Evolutionary conservation across 1,140 invertebrate genomes (phyloP).

Genomic region (Lordiphosa mommai): DNA sequence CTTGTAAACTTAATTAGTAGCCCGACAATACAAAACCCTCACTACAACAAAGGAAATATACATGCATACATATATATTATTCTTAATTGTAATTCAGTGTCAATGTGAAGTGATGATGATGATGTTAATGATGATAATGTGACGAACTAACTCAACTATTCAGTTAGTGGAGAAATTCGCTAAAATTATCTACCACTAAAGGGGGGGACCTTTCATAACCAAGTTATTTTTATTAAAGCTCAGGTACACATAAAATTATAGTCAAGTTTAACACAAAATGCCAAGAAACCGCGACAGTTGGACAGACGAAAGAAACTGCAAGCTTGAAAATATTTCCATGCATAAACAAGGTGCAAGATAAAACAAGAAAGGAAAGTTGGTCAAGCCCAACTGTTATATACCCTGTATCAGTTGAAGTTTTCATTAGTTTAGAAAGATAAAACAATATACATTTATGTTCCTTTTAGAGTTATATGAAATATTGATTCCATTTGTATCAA

Average conservation of each 20-base stretch:
- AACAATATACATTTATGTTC: no score
- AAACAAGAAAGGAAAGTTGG: conserved; percentile 10
- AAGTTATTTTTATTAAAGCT: conserved; percentile 53
- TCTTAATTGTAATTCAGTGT: conserved; percentile 56
- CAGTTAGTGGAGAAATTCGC: background rate
- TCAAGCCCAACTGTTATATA: no score
- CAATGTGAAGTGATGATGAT: conserved; percentile 27
- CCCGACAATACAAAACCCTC: conserved; percentile 8
- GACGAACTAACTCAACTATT: background rate
- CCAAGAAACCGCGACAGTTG: conserved; percentile 11
- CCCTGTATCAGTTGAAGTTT: no score
- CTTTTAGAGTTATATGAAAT: no score
- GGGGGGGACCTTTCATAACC: conserved; percentile 17
- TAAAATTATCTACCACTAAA: conserved; percentile 10
- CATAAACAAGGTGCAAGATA: conserved; percentile 68
- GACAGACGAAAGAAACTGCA: conserved; percentile 34
- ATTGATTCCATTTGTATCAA: no score
- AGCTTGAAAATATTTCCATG: conserved; percentile 58
- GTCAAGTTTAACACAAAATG: conserved; percentile 28
- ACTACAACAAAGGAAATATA: conserved; percentile 3
- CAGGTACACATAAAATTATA: conserved; percentile 47
- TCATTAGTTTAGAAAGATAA: no score
- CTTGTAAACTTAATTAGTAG: conserved; percentile 55
- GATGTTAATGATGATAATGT: conserved; percentile 4
- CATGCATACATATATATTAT: no score